Conservation (phyloP, 2,888 invertebrate genomes). For the Drosophila longiperda region DNA sequence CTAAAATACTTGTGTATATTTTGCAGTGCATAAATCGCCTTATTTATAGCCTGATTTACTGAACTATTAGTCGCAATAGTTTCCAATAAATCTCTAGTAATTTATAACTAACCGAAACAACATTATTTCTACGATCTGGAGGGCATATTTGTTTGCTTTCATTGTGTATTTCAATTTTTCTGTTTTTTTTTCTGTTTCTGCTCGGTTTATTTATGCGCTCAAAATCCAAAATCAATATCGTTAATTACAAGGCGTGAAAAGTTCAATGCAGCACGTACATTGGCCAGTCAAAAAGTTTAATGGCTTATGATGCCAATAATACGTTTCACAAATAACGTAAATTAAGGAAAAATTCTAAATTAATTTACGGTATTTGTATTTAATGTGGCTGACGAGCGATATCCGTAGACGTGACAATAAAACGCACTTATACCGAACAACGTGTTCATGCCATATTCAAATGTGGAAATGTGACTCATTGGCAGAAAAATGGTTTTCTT, state of each 20-base stretch:
- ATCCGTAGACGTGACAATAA: not conserved
- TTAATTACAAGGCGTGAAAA: constrained; percentile 64
- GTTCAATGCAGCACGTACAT: constrained; percentile 59
- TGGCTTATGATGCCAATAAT: constrained; percentile 41
- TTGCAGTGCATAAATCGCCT: constrained; percentile 17
- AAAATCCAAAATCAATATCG: constrained; percentile 65
- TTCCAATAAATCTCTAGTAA: constrained; percentile 46
- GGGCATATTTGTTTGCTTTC: constrained; percentile 29
- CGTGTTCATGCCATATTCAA: constrained; percentile 22
- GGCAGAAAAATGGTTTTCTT: constrained; percentile 40
- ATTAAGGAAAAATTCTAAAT: constrained; percentile 33
- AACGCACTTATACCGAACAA: constrained; percentile 13
- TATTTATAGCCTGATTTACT: constrained; percentile 53
- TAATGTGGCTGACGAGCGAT: constrained; percentile 10
- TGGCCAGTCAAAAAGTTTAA: constrained; percentile 24
- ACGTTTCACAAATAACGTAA: constrained; percentile 25
- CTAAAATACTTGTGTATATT: constrained; percentile 20
- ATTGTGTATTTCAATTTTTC: constrained; percentile 15
- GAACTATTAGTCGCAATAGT: constrained; percentile 62
- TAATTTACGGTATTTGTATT: constrained; percentile 20
- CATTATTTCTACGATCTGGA: constrained; percentile 11
- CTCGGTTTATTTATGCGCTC: constrained; percentile 39
- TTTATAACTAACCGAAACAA: constrained; percentile 37
- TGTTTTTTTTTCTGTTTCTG: constrained; percentile 6
- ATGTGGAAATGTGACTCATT: constrained; percentile 42